Evolutionary conservation across 2,888 invertebrate species (phyloP).

Genomic region (Thymelicus sylvestris): DNA sequence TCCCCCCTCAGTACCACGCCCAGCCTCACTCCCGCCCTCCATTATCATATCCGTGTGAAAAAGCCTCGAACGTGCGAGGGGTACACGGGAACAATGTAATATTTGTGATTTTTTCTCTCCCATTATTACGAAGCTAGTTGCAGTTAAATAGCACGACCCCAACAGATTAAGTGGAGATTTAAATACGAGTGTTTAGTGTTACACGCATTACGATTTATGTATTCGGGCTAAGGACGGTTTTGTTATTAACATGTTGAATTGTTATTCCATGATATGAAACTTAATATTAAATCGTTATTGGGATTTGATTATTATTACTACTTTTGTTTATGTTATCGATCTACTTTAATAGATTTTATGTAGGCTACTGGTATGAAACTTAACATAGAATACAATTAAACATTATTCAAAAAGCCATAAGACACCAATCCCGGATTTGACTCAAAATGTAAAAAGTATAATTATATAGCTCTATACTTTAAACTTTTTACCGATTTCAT

Average conservation of each 20-base stretch:
- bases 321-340: background rate
- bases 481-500: background rate
- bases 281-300: background rate
- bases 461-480: background rate
- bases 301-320: background rate
- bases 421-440: no score
- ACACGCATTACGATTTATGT: slow-evolving; percentile 40
- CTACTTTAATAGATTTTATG: no score
- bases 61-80: slow-evolving; percentile 64
- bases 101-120: slow-evolving; percentile 73
- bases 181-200: slow-evolving; percentile 62
- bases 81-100: slow-evolving; percentile 68
- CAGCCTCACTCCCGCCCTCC: slow-evolving; percentile 59
- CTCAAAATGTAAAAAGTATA: no score
- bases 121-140: slow-evolving; percentile 68
- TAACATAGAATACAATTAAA: no score
- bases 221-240: slow-evolving; percentile 19
- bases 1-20: slow-evolving; percentile 61
- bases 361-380: no score
- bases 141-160: slow-evolving; percentile 73
- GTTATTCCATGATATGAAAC: slow-evolving; percentile 1
- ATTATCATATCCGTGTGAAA: slow-evolving; percentile 76
- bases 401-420: no score
- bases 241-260: slow-evolving; percentile 35
- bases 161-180: slow-evolving; percentile 71